Percentiles rank a stretch among this genome's conserved stretches.
Conservation (phyloP, 2,888 invertebrate species). For the Tricholauxania praeusta region DNA sequence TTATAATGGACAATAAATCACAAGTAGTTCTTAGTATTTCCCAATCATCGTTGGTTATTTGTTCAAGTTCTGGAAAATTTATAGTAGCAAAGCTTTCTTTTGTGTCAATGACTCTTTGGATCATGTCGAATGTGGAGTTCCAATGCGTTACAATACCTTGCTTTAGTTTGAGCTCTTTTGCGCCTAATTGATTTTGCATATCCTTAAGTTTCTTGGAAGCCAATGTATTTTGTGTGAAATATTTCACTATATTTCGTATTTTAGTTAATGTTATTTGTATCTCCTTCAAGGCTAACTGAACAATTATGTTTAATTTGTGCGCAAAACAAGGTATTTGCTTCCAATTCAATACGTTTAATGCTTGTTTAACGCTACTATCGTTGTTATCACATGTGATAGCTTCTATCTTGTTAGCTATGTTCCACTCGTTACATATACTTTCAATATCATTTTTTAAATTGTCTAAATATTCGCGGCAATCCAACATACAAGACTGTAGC, state of each 20-base stretch:
- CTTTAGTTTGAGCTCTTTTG: background rate
- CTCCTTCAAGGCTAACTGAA: background rate
- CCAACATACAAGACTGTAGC: background rate
- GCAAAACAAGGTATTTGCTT: slow-evolving; percentile 8
- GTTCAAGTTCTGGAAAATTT: too few relatives aligned
- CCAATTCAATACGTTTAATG: background rate
- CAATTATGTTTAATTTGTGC: background rate
- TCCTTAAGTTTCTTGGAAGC: background rate
- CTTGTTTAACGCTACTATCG: background rate
- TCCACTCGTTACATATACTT: background rate
- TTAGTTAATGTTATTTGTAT: background rate
- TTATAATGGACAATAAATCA: too few relatives aligned
- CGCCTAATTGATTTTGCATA: background rate
- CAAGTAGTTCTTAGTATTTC: too few relatives aligned
- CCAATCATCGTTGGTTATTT: too few relatives aligned
- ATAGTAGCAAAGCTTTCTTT: too few relatives aligned
- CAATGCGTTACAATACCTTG: background rate
- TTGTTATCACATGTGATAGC: background rate
- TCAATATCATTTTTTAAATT: background rate
- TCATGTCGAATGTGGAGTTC: background rate
- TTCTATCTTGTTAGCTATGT: background rate
- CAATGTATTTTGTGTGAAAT: background rate
- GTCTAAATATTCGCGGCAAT: background rate
- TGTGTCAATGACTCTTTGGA: too few relatives aligned
- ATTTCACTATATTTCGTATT: background rate